These are phyloP conservation scores for Protodeltote pygarga DNA, from an alignment of 2,888 invertebrate genomes.

Conservation along the genomic window DNA sequence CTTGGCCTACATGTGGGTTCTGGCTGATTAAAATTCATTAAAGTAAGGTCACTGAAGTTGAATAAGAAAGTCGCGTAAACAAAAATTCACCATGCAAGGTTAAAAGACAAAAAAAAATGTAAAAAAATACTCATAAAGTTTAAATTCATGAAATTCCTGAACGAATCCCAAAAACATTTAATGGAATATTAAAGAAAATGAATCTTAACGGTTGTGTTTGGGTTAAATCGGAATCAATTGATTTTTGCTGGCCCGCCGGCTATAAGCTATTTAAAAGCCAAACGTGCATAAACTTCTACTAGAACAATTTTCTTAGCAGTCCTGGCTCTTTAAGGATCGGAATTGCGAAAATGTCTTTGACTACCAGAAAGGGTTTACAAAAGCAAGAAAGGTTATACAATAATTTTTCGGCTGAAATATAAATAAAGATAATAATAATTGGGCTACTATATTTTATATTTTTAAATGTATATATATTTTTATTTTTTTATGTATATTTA, in stretches of 20 bases:
- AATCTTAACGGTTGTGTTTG: slow-evolving; percentile 16
- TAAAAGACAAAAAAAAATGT: slow-evolving; percentile 3
- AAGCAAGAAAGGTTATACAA: too few relatives aligned
- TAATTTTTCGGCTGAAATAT: too few relatives aligned
- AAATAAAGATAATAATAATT: too few relatives aligned
- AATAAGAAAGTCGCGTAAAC: background rate
- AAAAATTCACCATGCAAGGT: slow-evolving; percentile 7
- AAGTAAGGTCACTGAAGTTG: too few relatives aligned
- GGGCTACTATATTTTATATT: too few relatives aligned
- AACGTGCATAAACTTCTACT: slow-evolving; percentile 12
- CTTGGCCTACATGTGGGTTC: too few relatives aligned
- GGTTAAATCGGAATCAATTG: slow-evolving; percentile 28
- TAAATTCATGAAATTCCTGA: slow-evolving; percentile 12
- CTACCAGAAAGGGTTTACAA: too few relatives aligned
- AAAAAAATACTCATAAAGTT: slow-evolving; percentile 25
- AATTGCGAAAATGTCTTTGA: background rate
- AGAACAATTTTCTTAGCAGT: slow-evolving; percentile 27
- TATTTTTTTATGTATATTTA: too few relatives aligned
- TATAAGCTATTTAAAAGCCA: slow-evolving; percentile 29
- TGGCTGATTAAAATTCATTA: too few relatives aligned
- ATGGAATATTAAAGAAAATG: slow-evolving; percentile 42
- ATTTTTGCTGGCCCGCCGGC: slow-evolving; percentile 20
- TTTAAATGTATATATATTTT: too few relatives aligned
- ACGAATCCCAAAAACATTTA: slow-evolving; percentile 28
- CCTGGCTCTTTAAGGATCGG: slow-evolving; percentile 1